These are phyloP conservation scores for Ooceraea biroi DNA, from an alignment of 1,140 invertebrate species.

Conservation along the genomic window DNA sequence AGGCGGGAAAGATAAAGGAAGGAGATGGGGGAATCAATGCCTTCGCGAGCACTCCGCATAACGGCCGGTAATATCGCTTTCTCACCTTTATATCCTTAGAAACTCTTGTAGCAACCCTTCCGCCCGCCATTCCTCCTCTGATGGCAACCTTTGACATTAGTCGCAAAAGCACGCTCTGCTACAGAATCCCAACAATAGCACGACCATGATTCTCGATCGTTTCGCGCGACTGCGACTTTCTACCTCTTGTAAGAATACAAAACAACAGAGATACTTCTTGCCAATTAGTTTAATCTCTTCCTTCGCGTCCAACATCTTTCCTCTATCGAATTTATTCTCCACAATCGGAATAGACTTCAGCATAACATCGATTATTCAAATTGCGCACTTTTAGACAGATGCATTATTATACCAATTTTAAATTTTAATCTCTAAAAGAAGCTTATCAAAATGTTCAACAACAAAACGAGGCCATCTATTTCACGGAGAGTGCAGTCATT, in stretches of 20 bases:
- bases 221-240: constrained; percentile 10
- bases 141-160: constrained; percentile 47
- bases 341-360: constrained; percentile 3
- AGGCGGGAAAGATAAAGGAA: background rate
- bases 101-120: constrained; percentile 12
- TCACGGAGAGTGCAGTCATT: too few species aligned
- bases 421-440: too few species aligned
- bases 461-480: too few species aligned
- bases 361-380: background rate
- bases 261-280: background rate
- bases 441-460: too few species aligned
- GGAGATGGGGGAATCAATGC: constrained; percentile 34
- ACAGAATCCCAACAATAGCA: constrained; percentile 50
- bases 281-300: constrained; percentile 42
- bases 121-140: background rate
- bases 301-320: background rate
- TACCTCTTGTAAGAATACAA: background rate
- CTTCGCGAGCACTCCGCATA: constrained; percentile 30
- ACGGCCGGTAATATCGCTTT: constrained; percentile 56
- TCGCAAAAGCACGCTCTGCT: constrained; percentile 38
- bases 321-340: constrained; percentile 39
- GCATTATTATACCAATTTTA: too few species aligned
- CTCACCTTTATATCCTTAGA: constrained; percentile 29
- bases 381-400: background rate
- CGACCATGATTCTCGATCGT: constrained; percentile 32